Conservation (phyloP, 1,140 invertebrate species). For the Trichonephila clavipes region DNA sequence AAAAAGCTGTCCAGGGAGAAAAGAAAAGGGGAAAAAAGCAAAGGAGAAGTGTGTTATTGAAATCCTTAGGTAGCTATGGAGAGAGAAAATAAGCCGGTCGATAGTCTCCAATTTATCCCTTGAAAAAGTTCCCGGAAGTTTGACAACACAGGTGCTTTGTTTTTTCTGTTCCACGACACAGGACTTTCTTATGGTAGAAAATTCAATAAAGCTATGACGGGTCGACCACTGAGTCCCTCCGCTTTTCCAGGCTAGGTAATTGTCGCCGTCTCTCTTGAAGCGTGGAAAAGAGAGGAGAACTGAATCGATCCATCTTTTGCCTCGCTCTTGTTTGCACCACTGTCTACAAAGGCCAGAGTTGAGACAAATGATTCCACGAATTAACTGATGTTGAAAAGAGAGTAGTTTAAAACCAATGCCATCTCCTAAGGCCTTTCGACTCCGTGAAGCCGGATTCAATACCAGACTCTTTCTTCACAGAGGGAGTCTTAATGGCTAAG, state of each 20-base stretch:
- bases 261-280: neutral
- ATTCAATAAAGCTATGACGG: constrained; percentile 37
- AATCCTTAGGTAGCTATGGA: neutral
- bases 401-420: neutral
- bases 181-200: neutral
- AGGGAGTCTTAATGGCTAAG: neutral
- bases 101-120: constrained; percentile 55
- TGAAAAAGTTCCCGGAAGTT: constrained; percentile 18
- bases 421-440: neutral
- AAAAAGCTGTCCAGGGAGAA: neutral
- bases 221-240: neutral
- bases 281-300: constrained; percentile 9
- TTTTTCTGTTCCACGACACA: neutral
- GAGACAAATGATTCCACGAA: constrained; percentile 14
- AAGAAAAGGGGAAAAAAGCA: neutral
- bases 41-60: constrained; percentile 38
- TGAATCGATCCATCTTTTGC: neutral
- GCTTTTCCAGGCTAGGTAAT: constrained; percentile 10
- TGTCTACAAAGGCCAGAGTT: constrained; percentile 47
- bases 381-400: neutral
- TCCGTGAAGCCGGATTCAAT: no score
- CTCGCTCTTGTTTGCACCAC: neutral
- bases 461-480: neutral
- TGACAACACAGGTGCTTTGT: constrained; percentile 59
- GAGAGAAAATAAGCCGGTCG: constrained; percentile 35